Evolutionary conservation across 1,140 invertebrate species (phyloP).

Genomic region (Drosophila truncata): DNA sequence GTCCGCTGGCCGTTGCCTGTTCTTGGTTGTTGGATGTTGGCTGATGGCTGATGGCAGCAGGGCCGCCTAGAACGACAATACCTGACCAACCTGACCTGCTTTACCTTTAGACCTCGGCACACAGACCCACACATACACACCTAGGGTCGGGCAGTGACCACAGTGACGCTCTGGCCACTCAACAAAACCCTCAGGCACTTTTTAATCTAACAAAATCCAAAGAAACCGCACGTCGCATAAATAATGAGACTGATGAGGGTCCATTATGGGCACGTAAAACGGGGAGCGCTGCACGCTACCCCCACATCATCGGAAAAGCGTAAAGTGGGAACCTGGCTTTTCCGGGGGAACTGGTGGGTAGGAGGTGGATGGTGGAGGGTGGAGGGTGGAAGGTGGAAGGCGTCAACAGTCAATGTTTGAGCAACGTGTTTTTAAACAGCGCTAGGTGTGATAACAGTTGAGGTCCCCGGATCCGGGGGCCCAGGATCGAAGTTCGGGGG

Average conservation of each 20-base stretch:
- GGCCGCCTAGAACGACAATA: conserved; percentile 66
- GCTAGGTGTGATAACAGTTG: conserved; percentile 80
- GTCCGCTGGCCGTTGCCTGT: conserved; percentile 20
- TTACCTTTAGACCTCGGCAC: conserved; percentile 61
- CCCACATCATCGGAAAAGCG: conserved; percentile 22
- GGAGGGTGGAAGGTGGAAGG: not conserved
- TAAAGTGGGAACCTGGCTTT: conserved; percentile 25
- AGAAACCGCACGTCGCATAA: conserved; percentile 84
- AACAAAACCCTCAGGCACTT: conserved; percentile 82
- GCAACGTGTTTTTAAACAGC: conserved; percentile 82
- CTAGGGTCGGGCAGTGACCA: conserved; percentile 58
- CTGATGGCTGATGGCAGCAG: conserved; percentile 10
- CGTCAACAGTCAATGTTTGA: conserved; percentile 80
- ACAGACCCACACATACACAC: conserved; percentile 22
- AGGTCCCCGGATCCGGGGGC: conserved; percentile 41
- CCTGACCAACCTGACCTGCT: conserved; percentile 75
- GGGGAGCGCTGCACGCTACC: conserved; percentile 59
- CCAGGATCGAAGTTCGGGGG: conserved; percentile 19
- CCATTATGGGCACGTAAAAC: conserved; percentile 79
- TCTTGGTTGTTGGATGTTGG: conserved; percentile 11
- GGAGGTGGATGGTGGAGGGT: conserved; percentile 1
- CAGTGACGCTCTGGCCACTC: conserved; percentile 73
- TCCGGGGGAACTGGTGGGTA: not conserved
- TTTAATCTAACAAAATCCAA: conserved; percentile 84
- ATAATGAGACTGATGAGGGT: conserved; percentile 84